Conservation (phyloP, 2,113 vertebrate genomes). For the Platysternon megacephalum region DNA sequence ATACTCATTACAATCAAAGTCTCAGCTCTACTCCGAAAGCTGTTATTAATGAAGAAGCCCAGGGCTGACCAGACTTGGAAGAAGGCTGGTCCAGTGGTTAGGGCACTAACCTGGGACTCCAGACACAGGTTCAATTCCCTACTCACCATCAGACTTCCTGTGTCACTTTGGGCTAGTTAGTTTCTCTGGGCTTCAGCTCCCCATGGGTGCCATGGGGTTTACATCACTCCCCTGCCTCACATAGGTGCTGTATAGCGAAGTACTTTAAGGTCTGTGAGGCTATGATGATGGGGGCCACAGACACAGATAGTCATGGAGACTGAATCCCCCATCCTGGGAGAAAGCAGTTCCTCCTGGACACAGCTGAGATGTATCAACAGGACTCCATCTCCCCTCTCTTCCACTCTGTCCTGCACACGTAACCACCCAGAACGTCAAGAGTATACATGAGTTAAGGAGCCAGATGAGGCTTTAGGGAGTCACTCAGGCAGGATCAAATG, state of each 20-base stretch:
- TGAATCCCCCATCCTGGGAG: not conserved
- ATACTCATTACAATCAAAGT: not conserved
- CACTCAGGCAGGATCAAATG: constrained; percentile 41
- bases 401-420: constrained; percentile 11
- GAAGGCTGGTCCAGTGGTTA: not conserved
- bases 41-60: not conserved
- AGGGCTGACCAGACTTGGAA: not conserved
- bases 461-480: constrained; percentile 47
- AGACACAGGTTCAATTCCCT: not conserved
- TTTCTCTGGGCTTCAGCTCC: not conserved
- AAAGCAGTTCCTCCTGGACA: constrained; percentile 12
- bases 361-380: constrained; percentile 25
- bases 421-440: constrained; percentile 38
- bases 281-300: not conserved
- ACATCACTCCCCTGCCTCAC: not conserved
- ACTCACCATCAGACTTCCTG: not conserved
- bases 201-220: not conserved
- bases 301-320: not conserved
- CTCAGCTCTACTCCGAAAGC: not conserved
- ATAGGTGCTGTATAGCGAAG: not conserved
- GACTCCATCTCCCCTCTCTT: constrained; percentile 31
- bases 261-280: fast-evolving
- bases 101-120: not conserved
- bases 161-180: not conserved
- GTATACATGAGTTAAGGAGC: constrained; percentile 35